Base-by-base conservation (phyloP, 2,888 invertebrate genomes). In the Drosophila kuntzei region DNA sequence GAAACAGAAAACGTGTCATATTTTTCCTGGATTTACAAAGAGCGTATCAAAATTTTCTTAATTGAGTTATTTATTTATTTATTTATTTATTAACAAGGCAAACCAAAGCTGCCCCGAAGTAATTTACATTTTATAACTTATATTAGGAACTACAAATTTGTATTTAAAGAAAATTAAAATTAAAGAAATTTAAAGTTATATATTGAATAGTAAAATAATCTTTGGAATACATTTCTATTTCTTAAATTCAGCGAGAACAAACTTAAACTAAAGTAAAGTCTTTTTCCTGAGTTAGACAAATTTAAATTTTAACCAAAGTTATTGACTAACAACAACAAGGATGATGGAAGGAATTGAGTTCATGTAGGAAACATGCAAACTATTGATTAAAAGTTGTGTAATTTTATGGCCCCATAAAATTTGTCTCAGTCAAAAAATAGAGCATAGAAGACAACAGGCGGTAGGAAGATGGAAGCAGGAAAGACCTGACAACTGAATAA, bases 341-440 rank as follows among this genome's bases (percentile, higher is more conserved):
- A 46, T 49, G 16, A 32, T 27, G 20, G 34, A 11, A 50, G 36
- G 50, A 34, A 36, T 39, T 49, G 46, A 61, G 20, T 58, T 1
- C 47, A 36, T 49, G 44, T 32, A n/a, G 54, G 34, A 39, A 76
- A 68, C 49, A 76, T 76, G 77, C 69, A 69, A 75, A 62, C 67
- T 77, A 77, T 74, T 78, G 75, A 78, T 78, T 71, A 74, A 78
- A 78, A 77, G 41, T 71, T 71, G 59, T 61, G 53, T 51, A 74
- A 65, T 77, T 78, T 74, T 71, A 74, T 47, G 62, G 39, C 29
- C 51, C 49, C 54, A 64, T 73, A 58, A 72, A 76, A 76, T 66
- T 71, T 74, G 71, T 71, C 73, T 60, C 63, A 50, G 55, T 46
- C 46, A 53, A 46, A 22, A 76, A 61, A 65, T 55, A 34, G 47